These are phyloP conservation scores for Nipponia nippon DNA, from an alignment of 2,113 vertebrate species.

Conservation along the genomic window DNA sequence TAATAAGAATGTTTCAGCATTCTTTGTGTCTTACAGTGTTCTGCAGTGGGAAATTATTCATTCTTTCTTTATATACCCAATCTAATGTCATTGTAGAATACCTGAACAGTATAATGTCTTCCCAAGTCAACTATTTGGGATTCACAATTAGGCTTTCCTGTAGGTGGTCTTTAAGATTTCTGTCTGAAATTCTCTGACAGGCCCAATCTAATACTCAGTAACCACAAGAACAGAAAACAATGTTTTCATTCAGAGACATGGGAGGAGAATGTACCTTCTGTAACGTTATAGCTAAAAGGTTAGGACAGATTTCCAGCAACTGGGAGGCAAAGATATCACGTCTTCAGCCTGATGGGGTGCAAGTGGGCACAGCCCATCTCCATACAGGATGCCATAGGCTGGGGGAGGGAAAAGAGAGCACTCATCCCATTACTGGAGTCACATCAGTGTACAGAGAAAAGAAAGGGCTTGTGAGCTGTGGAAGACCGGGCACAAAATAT, in stretches of 20 bases:
- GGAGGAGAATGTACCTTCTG: background rate
- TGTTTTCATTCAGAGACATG: background rate
- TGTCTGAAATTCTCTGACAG: background rate
- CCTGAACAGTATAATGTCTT: background rate
- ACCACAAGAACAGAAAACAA: background rate
- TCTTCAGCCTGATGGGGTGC: background rate
- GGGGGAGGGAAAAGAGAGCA: background rate
- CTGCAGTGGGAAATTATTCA: background rate
- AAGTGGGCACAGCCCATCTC: background rate
- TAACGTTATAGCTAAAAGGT: background rate
- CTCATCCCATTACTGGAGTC: background rate
- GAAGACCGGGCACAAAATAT: background rate
- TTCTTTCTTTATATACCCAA: background rate
- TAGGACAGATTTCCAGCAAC: background rate
- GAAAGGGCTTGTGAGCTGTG: background rate
- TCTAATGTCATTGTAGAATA: background rate
- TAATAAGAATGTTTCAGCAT: background rate
- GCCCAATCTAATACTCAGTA: background rate
- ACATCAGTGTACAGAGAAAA: background rate
- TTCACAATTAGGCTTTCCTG: background rate
- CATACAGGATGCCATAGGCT: background rate
- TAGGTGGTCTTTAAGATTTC: background rate
- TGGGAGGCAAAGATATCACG: fast-evolving
- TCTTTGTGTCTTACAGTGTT: background rate
- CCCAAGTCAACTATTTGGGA: background rate